A percentile compares a stretch with the other conserved stretches of the same genome.
Evolutionary conservation across 2,113 vertebrate species (phyloP).

Genomic region (Antechinus stuartii): DNA sequence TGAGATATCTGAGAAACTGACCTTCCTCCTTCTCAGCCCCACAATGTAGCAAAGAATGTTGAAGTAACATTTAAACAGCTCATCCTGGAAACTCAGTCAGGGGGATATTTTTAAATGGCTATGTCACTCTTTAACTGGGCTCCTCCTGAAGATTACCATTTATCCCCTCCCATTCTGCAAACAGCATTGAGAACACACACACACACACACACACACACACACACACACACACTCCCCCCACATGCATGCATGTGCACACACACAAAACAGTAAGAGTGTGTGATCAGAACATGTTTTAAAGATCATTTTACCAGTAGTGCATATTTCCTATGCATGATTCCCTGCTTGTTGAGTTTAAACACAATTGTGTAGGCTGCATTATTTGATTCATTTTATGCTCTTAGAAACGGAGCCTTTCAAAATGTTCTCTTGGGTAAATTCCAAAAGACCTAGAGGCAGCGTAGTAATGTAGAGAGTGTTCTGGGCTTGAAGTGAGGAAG

Average conservation of each 20-base stretch:
- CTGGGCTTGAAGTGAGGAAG: constrained; percentile 20
- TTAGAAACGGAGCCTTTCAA: constrained; percentile 15
- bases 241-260: too few species aligned
- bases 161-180: neutral
- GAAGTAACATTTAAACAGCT: constrained; percentile 42
- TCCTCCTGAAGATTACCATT: neutral
- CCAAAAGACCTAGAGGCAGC: constrained; percentile 24
- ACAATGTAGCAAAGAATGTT: constrained; percentile 21
- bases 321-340: constrained; percentile 5
- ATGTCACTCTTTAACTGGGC: neutral
- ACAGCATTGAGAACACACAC: neutral
- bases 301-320: constrained; percentile 35
- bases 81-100: neutral
- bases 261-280: neutral
- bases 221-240: too few species aligned
- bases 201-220: neutral
- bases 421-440: constrained; percentile 15
- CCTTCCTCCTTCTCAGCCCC: neutral
- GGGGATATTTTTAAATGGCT: neutral
- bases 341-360: constrained; percentile 32
- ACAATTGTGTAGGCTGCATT: neutral
- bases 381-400: constrained; percentile 30
- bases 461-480: constrained; percentile 2
- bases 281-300: neutral
- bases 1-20: constrained; percentile 46